Evolutionary conservation across 2,888 invertebrate genomes (phyloP), one percentile per base, ranked within the genome.

Genomic region (Xylophagus ater): DNA sequence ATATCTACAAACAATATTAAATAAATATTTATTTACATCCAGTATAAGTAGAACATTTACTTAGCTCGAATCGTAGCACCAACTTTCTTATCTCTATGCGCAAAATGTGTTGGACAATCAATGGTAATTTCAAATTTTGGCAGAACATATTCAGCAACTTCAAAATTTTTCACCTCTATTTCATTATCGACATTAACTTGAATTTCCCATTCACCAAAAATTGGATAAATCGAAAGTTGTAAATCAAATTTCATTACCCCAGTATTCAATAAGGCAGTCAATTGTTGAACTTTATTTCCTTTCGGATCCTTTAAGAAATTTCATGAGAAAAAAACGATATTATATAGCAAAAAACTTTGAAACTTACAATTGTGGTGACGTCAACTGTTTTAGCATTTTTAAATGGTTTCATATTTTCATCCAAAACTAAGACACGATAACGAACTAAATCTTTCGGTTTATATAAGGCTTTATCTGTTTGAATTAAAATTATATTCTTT

Each of bases 71-170:
- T 73, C 15, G 84, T 81, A 17, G 84, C 83, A 14, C 72, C 73
- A 33, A 94, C 72, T 45, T 78, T 75, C 30, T 79, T 80, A 37
- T 89, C 87, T 47, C 77, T 77, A 57, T 86, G 82, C 2, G 89
- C 81, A 5, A 81, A 74, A 60, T 88, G 87, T 37, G 81, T 74
- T 1, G 87, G 83, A 20, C 88, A 74, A 47, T 84, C 78, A 44
- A 96, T 77, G 20, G 75, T 74, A 42, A 97, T 85, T 56, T 92
- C 80, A 63, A 93, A 97, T 58, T 93, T 93, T 0, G 97, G 97
- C 49, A 90, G 66, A 39, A 96, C 83, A 53, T 90, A 92, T 64
- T 90, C 87, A 6, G 89, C 88, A 5, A 94, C 86, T 57, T 84
- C 75, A 41, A 65, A 64, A 8, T 52, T 53, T 39, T 60, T 54